Evolutionary conservation across 2,113 vertebrate species (phyloP).

Genomic region (Dunckerocampus dactyliophorus): DNA sequence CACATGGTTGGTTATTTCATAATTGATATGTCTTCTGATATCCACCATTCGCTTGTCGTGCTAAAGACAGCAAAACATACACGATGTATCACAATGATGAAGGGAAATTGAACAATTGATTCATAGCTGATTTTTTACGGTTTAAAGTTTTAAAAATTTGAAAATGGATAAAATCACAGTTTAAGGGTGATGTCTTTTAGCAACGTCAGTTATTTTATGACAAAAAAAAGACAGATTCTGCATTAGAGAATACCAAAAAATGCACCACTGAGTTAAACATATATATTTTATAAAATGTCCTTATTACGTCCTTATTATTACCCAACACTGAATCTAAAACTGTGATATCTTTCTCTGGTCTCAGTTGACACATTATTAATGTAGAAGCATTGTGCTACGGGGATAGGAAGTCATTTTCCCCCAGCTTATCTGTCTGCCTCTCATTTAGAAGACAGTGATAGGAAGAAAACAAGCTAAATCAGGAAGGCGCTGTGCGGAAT

Average conservation of each 20-base stretch:
- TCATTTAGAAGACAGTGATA: slow-evolving; percentile 38
- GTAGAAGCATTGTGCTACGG: slow-evolving; percentile 32
- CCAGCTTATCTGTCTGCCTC: slow-evolving; percentile 26
- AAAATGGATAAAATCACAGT: neutral
- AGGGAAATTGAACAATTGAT: too few relatives aligned
- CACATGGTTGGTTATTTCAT: too few relatives aligned
- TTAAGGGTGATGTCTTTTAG: neutral
- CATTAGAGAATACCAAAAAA: neutral
- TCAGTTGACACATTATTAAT: slow-evolving; percentile 27
- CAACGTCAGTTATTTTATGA: neutral
- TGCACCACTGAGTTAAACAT: neutral
- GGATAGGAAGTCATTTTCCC: slow-evolving; percentile 27
- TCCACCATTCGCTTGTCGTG: too few relatives aligned
- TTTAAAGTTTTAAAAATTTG: too few relatives aligned
- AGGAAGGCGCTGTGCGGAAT: slow-evolving; percentile 23
- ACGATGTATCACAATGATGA: too few relatives aligned
- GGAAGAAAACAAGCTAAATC: slow-evolving; percentile 39
- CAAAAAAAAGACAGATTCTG: neutral
- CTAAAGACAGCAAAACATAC: too few relatives aligned
- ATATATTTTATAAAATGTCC: neutral
- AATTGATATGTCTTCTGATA: too few relatives aligned
- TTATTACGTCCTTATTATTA: neutral
- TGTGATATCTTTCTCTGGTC: slow-evolving; percentile 14
- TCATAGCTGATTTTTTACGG: too few relatives aligned
- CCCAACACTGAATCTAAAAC: slow-evolving; percentile 14